A percentile compares a stretch with the other conserved stretches of the same genome.
Conservation (phyloP, 2,888 invertebrate species). For the Punctoribates punctum region DNA sequence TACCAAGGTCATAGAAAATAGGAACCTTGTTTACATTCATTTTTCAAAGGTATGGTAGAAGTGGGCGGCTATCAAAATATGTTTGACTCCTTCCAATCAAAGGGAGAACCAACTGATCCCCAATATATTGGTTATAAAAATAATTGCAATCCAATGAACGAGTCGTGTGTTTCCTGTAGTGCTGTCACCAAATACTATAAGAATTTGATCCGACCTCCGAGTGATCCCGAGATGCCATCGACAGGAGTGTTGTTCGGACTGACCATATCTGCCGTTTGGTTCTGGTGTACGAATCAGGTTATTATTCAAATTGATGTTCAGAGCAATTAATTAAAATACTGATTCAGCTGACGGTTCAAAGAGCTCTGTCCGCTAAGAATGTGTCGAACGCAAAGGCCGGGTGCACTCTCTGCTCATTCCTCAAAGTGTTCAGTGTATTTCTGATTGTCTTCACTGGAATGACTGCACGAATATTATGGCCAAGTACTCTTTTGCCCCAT, state of each 20-base stretch:
- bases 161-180: conserved; percentile 50
- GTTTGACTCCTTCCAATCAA: conserved; percentile 53
- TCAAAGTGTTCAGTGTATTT: conserved; percentile 57
- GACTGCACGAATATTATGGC: conserved; percentile 57
- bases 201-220: conserved; percentile 52
- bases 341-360: conserved; percentile 52
- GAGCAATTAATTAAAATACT: too few species aligned
- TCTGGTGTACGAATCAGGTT: conserved; percentile 51
- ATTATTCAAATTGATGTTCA: conserved; percentile 47
- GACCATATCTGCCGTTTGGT: conserved; percentile 51
- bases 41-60: conserved; percentile 51
- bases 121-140: neutral
- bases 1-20: conserved; percentile 1
- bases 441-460: conserved; percentile 58
- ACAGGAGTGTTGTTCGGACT: conserved; percentile 53
- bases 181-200: conserved; percentile 53
- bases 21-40: neutral
- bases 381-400: conserved; percentile 58
- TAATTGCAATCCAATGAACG: conserved; percentile 43
- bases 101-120: conserved; percentile 53
- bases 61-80: conserved; percentile 57
- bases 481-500: conserved; percentile 54
- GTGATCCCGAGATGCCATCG: conserved; percentile 52
- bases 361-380: conserved; percentile 56
- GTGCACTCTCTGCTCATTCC: conserved; percentile 56